Evolutionary conservation across 2,113 vertebrate species (phyloP).

Genomic region (Vulpes lagopus): DNA sequence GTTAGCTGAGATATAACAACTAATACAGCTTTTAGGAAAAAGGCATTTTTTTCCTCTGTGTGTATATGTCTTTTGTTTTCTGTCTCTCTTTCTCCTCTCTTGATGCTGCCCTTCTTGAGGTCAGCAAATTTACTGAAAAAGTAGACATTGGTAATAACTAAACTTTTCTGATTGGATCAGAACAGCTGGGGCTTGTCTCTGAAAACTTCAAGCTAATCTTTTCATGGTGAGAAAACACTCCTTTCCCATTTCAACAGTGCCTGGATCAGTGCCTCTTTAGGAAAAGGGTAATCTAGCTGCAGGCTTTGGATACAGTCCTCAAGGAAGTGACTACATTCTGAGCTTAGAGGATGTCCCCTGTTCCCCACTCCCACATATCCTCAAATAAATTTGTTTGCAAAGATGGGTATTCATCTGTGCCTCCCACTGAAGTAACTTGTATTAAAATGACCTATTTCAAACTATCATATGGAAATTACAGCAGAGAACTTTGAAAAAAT

Average conservation of each 20-base stretch:
- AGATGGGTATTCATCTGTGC: neutral
- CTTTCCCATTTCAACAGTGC: neutral
- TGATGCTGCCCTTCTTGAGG: neutral
- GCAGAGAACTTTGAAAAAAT: slow-evolving; percentile 68
- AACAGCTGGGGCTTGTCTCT: neutral
- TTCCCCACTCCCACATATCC: neutral
- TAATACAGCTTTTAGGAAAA: neutral
- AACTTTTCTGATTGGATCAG: neutral
- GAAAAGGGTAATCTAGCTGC: neutral
- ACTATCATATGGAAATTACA: slow-evolving; percentile 48
- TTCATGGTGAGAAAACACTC: neutral
- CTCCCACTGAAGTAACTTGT: neutral
- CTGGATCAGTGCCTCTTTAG: neutral
- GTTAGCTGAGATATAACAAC: neutral
- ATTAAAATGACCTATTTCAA: neutral
- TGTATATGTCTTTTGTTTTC: neutral
- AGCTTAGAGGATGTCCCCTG: neutral
- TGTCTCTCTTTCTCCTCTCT: neutral
- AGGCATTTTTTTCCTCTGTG: neutral
- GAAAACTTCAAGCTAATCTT: neutral
- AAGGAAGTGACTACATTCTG: neutral
- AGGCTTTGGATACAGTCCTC: accelerated
- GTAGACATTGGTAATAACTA: neutral
- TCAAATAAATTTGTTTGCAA: slow-evolving; percentile 62
- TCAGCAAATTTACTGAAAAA: neutral